phyloP scores from a whole-genome alignment of 92 coral and sea anemone species.

The Pocillopora grandis region DNA sequence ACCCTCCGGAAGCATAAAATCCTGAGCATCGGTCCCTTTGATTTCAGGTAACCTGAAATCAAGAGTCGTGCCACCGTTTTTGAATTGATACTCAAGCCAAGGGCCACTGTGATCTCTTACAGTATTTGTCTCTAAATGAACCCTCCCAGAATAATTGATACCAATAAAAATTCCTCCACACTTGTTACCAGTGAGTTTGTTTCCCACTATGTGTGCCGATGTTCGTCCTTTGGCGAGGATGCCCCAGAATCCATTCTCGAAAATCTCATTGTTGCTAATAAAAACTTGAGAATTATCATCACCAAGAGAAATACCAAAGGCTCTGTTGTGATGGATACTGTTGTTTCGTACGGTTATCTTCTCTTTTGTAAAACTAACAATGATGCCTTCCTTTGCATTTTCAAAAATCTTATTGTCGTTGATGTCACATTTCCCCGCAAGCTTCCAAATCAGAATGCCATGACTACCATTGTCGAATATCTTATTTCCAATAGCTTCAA shows the following conservation, averaged over 20 bases:
- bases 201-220: conserved; percentile 34
- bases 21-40: background rate
- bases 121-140: conserved; percentile 34
- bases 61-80: background rate
- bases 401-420: conserved; percentile 55
- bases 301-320: background rate
- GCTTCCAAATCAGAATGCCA: conserved; percentile 57
- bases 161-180: no score
- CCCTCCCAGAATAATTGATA: conserved; percentile 16
- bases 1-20: background rate
- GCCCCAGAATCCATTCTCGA: no score
- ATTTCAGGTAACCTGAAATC: background rate
- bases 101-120: conserved; percentile 25
- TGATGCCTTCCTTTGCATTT: conserved; percentile 63
- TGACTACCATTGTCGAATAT: conserved; percentile 54
- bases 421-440: conserved; percentile 51
- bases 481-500: conserved; percentile 46
- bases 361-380: background rate
- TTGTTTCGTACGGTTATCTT: conserved; percentile 7
- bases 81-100: conserved; percentile 25
- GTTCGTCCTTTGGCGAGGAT: conserved; percentile 23
- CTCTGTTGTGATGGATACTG: no score
- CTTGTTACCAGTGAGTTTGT: background rate
- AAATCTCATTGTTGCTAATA: conserved; percentile 46
- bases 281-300: background rate